These are phyloP conservation scores for Coptotermes formosanus DNA, from an alignment of 1,140 invertebrate genomes.

Conservation along the genomic window DNA sequence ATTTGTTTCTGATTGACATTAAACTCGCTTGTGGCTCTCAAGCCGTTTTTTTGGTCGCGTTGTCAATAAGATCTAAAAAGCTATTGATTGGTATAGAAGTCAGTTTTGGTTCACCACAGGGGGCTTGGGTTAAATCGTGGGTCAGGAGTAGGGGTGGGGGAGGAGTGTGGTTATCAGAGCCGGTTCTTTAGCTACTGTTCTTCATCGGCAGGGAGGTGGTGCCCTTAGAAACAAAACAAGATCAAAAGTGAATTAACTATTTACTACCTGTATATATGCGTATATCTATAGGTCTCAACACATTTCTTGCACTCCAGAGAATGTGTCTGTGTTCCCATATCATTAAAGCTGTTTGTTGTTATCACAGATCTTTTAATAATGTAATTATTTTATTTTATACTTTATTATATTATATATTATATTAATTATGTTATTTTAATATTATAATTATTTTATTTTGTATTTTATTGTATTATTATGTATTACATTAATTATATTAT, in stretches of 20 bases:
- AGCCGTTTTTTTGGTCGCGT: slow-evolving; percentile 5
- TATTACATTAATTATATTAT: no score
- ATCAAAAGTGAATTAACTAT: slow-evolving; percentile 15
- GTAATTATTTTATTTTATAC: no score
- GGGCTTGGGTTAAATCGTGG: neutral
- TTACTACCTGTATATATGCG: neutral
- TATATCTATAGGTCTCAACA: neutral
- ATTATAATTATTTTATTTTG: no score
- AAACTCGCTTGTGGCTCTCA: neutral
- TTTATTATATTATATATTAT: no score
- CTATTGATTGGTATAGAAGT: slow-evolving; percentile 7
- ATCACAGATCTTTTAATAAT: no score
- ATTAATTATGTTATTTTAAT: no score
- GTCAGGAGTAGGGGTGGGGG: neutral
- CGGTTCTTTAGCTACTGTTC: slow-evolving; percentile 7
- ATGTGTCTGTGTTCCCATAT: no score
- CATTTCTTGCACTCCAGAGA: neutral
- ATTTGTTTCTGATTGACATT: slow-evolving; percentile 12
- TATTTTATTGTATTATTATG: no score
- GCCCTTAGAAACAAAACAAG: slow-evolving; percentile 16
- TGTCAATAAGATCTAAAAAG: slow-evolving; percentile 10
- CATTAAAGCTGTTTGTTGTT: no score
- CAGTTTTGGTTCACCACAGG: neutral
- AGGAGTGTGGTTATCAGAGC: neutral
- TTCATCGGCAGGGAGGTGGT: neutral